These are phyloP conservation scores for Laupala kohalensis DNA, from an alignment of 1,140 invertebrate genomes.

Conservation along the genomic window DNA sequence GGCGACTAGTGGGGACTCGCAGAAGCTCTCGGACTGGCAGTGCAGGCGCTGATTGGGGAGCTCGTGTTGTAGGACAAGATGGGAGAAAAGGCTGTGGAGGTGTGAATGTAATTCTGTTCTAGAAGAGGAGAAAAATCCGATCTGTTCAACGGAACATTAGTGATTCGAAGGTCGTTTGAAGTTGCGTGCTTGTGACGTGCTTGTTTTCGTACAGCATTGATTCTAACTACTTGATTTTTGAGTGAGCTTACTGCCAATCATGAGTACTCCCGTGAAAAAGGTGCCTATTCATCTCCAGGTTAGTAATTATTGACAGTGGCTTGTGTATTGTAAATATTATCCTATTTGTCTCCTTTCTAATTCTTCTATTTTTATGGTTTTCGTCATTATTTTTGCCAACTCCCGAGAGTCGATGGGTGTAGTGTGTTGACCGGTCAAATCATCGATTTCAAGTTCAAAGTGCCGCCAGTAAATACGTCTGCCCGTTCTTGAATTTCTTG, in stretches of 20 bases:
- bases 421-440: background rate
- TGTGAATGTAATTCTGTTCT: background rate
- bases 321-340: too few relatives aligned
- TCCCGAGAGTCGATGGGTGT: background rate
- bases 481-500: background rate
- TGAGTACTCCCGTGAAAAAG: slow-evolving; percentile 69
- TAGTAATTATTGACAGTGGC: too few relatives aligned
- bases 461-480: background rate
- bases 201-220: background rate
- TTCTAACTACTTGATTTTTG: background rate
- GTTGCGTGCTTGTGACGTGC: background rate
- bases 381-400: background rate
- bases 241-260: slow-evolving; percentile 18
- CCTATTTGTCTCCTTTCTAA: background rate
- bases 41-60: background rate
- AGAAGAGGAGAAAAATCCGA: too few relatives aligned
- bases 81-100: background rate
- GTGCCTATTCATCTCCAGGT: slow-evolving; percentile 89
- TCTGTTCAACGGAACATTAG: too few relatives aligned
- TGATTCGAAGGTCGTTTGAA: too few relatives aligned
- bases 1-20: background rate
- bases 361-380: background rate
- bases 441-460: background rate
- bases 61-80: too few relatives aligned
- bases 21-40: background rate